Base-by-base conservation (phyloP, 2,797 vertebrate species). In the Neosilurus hyrtlii region DNA sequence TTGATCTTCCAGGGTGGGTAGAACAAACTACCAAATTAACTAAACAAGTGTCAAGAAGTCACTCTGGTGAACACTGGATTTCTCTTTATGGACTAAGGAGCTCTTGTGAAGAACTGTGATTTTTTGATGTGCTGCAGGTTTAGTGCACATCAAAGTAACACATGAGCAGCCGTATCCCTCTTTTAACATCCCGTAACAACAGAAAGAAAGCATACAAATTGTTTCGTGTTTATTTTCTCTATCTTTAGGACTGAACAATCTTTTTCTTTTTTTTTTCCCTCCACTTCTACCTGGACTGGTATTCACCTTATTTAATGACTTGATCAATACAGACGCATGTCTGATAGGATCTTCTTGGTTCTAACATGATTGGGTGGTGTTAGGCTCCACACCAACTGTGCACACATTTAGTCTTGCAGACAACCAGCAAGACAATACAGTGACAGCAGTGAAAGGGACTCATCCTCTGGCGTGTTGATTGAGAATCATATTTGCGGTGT, bases 401-500 rank as follows among this genome's bases (percentile, higher is more conserved):
- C 74, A 78, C 57, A 54, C 84, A 62, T 57, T 80, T 52, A 43
- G 66, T 68, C 70, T 77, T 51, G 6, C 30, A 70, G 81, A 72
- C 30, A 49, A 73, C 63, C 61, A 52, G 24, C 70, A 84, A 68
- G 73, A 80, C 35, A 56, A 80, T 52, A 79, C 63, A 62, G 80
- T 82, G 72, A 82, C 80, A 79, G 83, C 49, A 81, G 76, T 82
- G 68, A 63, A 54, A 87, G 83, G 71, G 85, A 78, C 84, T 85
- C 71, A 86, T 85, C 77, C 73, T 78, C 54, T 65, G 59, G 22
- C 71, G 26, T 43, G 82, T 86, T 91, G 86, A 89, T 88, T 88
- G 86, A 89, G 86, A 91, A 90, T 92, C 90, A 85, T 87, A 89
- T 90, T 91, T 88, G 87, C 83, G 82, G 86, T 86, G 85, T 90